Conservation (phyloP, 2,888 invertebrate species). For the Auanema sp. region DNA sequence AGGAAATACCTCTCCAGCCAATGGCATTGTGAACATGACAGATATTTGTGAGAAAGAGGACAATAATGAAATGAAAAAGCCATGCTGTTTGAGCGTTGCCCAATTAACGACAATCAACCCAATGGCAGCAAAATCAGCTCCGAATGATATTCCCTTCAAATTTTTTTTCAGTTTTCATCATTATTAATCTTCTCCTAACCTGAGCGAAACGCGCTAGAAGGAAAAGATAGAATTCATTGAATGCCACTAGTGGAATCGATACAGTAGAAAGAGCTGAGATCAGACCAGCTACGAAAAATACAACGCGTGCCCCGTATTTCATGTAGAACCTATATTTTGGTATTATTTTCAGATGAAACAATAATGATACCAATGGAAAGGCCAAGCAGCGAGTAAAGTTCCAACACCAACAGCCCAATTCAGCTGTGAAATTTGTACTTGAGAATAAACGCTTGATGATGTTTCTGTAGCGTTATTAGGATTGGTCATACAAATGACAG, state of each 20-base stretch:
- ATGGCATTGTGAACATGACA: slow-evolving; percentile 59
- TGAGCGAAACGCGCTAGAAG: slow-evolving; percentile 50
- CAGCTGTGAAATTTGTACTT: slow-evolving; percentile 43
- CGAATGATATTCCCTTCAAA: slow-evolving; percentile 52
- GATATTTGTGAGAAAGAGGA: slow-evolving; percentile 59
- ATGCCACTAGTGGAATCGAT: slow-evolving; percentile 43
- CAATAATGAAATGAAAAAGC: slow-evolving; percentile 55
- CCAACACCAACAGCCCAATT: slow-evolving; percentile 54
- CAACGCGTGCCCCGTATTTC: slow-evolving; percentile 48
- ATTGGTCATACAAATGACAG: slow-evolving; percentile 52
- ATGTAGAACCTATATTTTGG: slow-evolving; percentile 38
- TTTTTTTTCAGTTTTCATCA: background rate
- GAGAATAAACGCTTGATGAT: slow-evolving; percentile 27
- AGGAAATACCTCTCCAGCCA: slow-evolving; percentile 46
- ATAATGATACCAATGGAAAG: slow-evolving; percentile 38
- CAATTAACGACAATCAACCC: slow-evolving; percentile 56
- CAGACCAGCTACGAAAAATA: slow-evolving; percentile 52
- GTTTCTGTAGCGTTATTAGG: slow-evolving; percentile 2
- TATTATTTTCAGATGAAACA: background rate
- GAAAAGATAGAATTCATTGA: slow-evolving; percentile 31
- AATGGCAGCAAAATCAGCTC: slow-evolving; percentile 58
- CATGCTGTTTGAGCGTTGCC: slow-evolving; percentile 55
- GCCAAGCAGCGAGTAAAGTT: slow-evolving; percentile 50
- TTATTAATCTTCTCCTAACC: slow-evolving; percentile 21
- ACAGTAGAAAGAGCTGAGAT: slow-evolving; percentile 52